Evolutionary conservation across 2,113 vertebrate species (phyloP).

Genomic region (Tricholaema leucomelas): DNA sequence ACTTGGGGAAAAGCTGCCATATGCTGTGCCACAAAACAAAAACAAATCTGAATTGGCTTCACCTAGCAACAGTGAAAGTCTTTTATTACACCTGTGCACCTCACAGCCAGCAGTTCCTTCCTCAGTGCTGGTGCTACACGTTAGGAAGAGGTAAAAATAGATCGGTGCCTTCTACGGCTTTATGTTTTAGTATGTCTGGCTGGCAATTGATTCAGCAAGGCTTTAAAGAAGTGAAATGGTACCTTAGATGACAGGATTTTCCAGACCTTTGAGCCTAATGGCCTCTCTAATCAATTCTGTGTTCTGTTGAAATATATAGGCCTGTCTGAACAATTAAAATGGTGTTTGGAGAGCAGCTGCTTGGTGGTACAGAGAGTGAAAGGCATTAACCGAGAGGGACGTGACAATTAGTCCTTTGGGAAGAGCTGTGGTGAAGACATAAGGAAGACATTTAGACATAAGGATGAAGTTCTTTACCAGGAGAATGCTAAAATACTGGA

Average conservation of each 20-base stretch:
- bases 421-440: not conserved
- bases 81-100: not conserved
- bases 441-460: too few species aligned
- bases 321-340: not conserved
- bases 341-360: not conserved
- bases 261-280: conserved; percentile 14
- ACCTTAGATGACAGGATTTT: not conserved
- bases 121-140: not conserved
- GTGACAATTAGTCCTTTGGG: not conserved
- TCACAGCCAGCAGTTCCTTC: not conserved
- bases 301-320: not conserved
- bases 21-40: conserved; percentile 3
- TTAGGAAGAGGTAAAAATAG: not conserved
- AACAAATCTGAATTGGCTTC: not conserved
- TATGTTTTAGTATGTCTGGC: not conserved
- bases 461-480: too few species aligned
- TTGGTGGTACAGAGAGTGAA: not conserved
- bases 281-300: conserved; percentile 10
- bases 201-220: conserved; percentile 1
- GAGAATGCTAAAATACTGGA: too few species aligned
- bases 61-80: not conserved
- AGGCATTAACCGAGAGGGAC: not conserved
- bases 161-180: not conserved
- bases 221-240: not conserved
- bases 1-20: not conserved